Conservation (phyloP, 2,113 vertebrate genomes). For the Ovis aries region ARS-UI_Ramb_v3.0 NC_056069.1:56611501-56612000, state of each 20-base stretch:
- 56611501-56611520: background rate
- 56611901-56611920: background rate
- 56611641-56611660: background rate
- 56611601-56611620: background rate
- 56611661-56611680: background rate
- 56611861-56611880: background rate
- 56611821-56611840: background rate
- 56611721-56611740: background rate
- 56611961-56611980: background rate
- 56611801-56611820: background rate
- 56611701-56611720: background rate
- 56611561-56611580: background rate
- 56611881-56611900: background rate
- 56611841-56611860: background rate
- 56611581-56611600: background rate
- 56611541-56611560: background rate
- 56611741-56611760: background rate
- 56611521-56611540: no score
- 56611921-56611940: background rate
- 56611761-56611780: background rate
- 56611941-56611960: background rate
- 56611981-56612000: fast-evolving
- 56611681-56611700: background rate
- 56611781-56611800: background rate
- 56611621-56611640: background rate